Conservation (phyloP, 2,113 vertebrate genomes). For the Pelobates fuscus region DNA sequence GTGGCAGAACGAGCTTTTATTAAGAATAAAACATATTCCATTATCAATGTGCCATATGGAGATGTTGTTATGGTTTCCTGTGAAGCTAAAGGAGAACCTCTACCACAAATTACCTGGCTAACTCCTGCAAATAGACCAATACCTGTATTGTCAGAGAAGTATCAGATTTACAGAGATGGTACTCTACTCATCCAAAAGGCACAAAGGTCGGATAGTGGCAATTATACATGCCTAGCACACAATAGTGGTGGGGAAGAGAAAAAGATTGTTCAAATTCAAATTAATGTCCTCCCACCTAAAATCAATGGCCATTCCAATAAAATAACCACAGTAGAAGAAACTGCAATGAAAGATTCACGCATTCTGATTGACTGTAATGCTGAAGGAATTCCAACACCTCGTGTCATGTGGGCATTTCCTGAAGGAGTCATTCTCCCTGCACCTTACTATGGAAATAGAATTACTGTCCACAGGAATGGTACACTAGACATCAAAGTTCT, state of each 20-base stretch:
- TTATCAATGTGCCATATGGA: constrained; percentile 73
- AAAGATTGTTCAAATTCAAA: constrained; percentile 68
- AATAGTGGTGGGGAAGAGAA: constrained; percentile 80
- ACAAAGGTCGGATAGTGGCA: constrained; percentile 84
- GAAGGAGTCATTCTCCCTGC: constrained; percentile 83
- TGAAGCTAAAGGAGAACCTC: constrained; percentile 75
- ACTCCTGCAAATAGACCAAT: constrained; percentile 78
- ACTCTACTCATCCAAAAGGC: constrained; percentile 80
- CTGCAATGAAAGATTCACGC: constrained; percentile 64
- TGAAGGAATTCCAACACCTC: constrained; percentile 76
- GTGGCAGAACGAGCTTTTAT: constrained; percentile 70
- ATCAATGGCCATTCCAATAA: constrained; percentile 73
- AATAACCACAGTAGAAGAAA: constrained; percentile 64
- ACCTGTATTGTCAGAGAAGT: constrained; percentile 70
- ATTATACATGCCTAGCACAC: constrained; percentile 83
- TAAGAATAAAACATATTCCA: constrained; percentile 60
- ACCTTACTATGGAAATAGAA: constrained; percentile 79
- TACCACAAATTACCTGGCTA: constrained; percentile 78
- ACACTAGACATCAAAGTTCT: constrained; percentile 79
- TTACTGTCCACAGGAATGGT: constrained; percentile 85
- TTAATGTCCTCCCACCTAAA: constrained; percentile 73
- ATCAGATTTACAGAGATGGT: constrained; percentile 76
- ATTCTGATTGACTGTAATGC: constrained; percentile 77
- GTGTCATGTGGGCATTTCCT: constrained; percentile 83
- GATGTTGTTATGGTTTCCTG: constrained; percentile 73